These are phyloP conservation scores for Arizona elegans DNA, from an alignment of 2,113 vertebrate species.

Conservation along the genomic window DNA sequence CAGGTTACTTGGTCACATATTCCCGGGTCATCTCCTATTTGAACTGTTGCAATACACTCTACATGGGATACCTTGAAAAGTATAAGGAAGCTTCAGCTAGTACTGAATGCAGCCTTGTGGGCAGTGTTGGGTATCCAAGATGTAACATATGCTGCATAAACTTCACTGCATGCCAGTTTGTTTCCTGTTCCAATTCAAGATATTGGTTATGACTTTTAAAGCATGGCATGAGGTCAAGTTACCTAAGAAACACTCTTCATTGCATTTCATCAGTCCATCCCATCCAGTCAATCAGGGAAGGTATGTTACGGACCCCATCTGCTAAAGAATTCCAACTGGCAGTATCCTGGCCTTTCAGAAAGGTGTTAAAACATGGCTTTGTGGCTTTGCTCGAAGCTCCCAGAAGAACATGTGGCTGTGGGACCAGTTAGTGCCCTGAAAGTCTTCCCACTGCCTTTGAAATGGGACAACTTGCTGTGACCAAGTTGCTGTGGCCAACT, in stretches of 20 bases:
- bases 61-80: neutral
- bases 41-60: neutral
- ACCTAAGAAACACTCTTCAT: neutral
- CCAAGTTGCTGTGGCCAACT: neutral
- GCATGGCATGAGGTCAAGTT: neutral
- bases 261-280: neutral
- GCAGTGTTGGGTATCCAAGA: neutral
- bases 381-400: neutral
- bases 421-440: neutral
- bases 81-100: too few relatives aligned
- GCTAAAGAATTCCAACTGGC: neutral
- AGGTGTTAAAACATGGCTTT: neutral
- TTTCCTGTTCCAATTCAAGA: neutral
- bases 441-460: neutral
- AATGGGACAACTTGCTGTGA: neutral
- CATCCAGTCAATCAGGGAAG: neutral
- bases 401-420: neutral
- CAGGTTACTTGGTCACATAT: too few relatives aligned
- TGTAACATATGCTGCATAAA: neutral
- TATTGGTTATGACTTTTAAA: neutral
- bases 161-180: neutral
- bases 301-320: neutral
- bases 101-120: neutral
- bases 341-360: neutral
- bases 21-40: neutral